A percentile compares a stretch with the other conserved stretches of the same genome.
phyloP scores from a whole-genome alignment of 2,888 invertebrate genomes.

The Dorcus hopei region DNA sequence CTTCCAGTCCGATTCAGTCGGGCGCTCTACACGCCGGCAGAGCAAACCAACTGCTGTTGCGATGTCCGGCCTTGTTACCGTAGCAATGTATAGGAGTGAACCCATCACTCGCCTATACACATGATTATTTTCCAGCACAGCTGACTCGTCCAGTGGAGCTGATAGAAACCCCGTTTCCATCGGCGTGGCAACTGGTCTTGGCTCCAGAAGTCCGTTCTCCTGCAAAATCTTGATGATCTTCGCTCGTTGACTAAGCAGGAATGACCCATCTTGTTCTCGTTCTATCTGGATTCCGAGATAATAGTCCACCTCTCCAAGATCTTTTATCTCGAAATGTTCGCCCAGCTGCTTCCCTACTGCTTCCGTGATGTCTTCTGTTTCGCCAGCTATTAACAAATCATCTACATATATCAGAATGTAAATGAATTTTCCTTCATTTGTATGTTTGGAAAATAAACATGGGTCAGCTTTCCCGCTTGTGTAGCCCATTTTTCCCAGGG shows the following conservation, averaged over 20 bases:
- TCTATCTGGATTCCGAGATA: conserved; percentile 1
- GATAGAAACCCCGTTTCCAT: background rate
- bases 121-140: background rate
- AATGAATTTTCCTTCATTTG: background rate
- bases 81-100: background rate
- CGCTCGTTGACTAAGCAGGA: background rate
- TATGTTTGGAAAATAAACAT: background rate
- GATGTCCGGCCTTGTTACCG: background rate
- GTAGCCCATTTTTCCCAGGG: background rate
- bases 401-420: conserved; percentile 3
- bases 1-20: no score
- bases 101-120: background rate
- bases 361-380: background rate
- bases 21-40: no score
- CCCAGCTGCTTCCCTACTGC: background rate
- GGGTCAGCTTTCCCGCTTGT: background rate
- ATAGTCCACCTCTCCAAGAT: background rate
- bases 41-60: background rate
- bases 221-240: no score
- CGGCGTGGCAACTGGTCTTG: no score
- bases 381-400: background rate
- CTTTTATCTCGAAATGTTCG: background rate
- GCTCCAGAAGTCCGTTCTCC: no score
- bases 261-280: background rate
- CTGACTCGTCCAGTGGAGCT: background rate